Evolutionary conservation across 1,140 invertebrate genomes (phyloP), one percentile per base, ranked within the genome.

Genomic region (Babylonia areolata): DNA sequence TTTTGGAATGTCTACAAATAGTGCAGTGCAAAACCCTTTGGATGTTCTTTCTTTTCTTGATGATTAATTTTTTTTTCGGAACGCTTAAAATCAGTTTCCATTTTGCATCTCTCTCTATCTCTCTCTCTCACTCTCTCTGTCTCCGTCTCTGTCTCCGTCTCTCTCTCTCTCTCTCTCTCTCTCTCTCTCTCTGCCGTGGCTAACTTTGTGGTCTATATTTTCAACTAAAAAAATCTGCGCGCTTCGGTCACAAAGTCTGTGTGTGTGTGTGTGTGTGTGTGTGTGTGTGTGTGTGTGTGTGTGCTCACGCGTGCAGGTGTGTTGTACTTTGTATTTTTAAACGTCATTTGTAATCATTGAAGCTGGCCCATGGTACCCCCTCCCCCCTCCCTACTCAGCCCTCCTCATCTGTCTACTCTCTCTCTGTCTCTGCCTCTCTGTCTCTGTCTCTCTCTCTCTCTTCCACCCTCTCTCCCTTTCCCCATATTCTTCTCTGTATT

Each of bases 261-360:
- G 73, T 75, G 73, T 75, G 73, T 75, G 73, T 75, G 73, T 75
- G 73, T 37, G 73, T 75, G 73, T 75, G 73, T 37, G 73, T 75
- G 73, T 75, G 73, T 37, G 73, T 75, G 73, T 37, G 73, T 75
- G 73, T 75, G 73, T 75, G 73, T 37, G 73, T 37, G 73, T 35
- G 73, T 37, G 73, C 3, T n/a, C 3, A 3, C 28, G 73, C 35
- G 73, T 37, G 73, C 35, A 33, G 33, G 73, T 35, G n/a, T n/a
- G n/a, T n/a, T n/a, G n/a, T n/a, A n/a, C n/a, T n/a, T n/a, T n/a
- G n/a, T n/a, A n/a, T n/a, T n/a, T n/a, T n/a, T n/a, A n/a, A n/a
- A n/a, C n/a, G n/a, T n/a, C n/a, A n/a, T n/a, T n/a, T n/a, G n/a
- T n/a, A n/a, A n/a, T n/a, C n/a, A n/a, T n/a, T n/a, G n/a, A n/a